A percentile compares a stretch with the other conserved stretches of the same genome.
Evolutionary conservation across 2,888 invertebrate genomes (phyloP).

Genomic region (Bugulina stolonifera): DNA sequence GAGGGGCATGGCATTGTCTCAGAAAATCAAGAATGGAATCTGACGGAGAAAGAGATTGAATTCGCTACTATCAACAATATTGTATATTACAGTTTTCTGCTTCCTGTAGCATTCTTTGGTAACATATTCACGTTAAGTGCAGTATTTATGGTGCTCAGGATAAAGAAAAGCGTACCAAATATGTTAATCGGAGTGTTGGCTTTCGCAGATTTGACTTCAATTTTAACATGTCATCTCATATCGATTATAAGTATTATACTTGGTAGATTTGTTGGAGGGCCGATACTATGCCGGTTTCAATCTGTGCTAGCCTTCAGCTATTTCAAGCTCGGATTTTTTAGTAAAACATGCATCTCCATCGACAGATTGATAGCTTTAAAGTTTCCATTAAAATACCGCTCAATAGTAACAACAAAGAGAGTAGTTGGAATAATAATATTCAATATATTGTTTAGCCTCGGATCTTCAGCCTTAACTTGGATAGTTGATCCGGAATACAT

Average conservation of each 20-base stretch:
- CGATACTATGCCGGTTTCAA: background rate
- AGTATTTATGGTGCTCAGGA: slow-evolving; percentile 7
- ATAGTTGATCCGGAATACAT: slow-evolving; percentile 18
- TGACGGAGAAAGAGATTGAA: background rate
- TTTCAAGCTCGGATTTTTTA: slow-evolving; percentile 24
- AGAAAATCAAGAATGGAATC: background rate
- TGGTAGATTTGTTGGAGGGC: background rate
- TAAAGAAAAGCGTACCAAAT: slow-evolving; percentile 16
- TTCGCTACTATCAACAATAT: slow-evolving; percentile 7
- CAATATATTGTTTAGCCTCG: slow-evolving; percentile 3
- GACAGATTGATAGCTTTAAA: slow-evolving; percentile 13
- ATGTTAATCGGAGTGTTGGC: slow-evolving; percentile 7
- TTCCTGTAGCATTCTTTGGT: slow-evolving; percentile 4
- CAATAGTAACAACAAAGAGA: slow-evolving; percentile 9
- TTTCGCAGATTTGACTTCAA: slow-evolving; percentile 10
- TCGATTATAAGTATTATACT: background rate
- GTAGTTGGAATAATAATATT: background rate
- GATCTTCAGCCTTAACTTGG: slow-evolving; percentile 11
- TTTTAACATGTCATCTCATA: slow-evolving; percentile 16
- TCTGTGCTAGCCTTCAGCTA: slow-evolving; percentile 10
- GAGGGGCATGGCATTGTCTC: too few relatives aligned
- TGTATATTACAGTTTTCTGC: slow-evolving; percentile 18
- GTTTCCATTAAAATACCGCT: slow-evolving; percentile 19
- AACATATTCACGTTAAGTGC: slow-evolving; percentile 22
- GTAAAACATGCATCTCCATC: slow-evolving; percentile 21